phyloP scores from a whole-genome alignment of 2,888 invertebrate genomes.

The Brassicogethes aeneus region DNA sequence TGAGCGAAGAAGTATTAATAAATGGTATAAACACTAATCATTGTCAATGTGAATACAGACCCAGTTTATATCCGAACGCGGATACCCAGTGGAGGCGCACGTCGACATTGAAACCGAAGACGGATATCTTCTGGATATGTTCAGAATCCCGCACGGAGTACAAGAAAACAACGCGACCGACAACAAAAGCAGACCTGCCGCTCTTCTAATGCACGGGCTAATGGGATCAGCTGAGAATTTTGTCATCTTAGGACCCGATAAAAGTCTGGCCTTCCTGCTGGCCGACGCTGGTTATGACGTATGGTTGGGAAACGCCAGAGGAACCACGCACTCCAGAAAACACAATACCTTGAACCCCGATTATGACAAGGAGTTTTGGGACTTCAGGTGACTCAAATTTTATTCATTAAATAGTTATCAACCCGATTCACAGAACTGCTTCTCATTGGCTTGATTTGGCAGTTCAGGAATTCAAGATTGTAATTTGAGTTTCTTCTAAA shows the following conservation, averaged over 20 bases:
- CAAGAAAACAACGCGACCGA: neutral
- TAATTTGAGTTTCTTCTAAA: no score
- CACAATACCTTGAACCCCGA: constrained; percentile 33
- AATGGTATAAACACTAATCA: no score
- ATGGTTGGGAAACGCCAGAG: constrained; percentile 42
- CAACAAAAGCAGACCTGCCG: constrained; percentile 10
- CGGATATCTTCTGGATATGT: constrained; percentile 67
- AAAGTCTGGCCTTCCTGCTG: constrained; percentile 16
- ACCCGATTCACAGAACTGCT: no score
- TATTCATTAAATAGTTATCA: no score
- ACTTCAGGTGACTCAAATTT: constrained; percentile 40
- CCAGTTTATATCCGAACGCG: constrained; percentile 15
- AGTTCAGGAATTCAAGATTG: no score
- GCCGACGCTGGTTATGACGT: constrained; percentile 23
- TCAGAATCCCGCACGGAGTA: constrained; percentile 50
- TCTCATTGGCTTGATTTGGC: no score
- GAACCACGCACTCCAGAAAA: constrained; percentile 44
- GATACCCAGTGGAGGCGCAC: constrained; percentile 57
- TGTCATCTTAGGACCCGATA: constrained; percentile 16
- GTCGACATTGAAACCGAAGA: constrained; percentile 54
- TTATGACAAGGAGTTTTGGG: constrained; percentile 47
- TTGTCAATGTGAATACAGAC: no score
- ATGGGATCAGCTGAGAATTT: constrained; percentile 11
- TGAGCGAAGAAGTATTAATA: no score
- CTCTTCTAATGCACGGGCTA: constrained; percentile 17